These are phyloP conservation scores for Panthera leo DNA, from an alignment of 2,113 vertebrate genomes.

Conservation along the genomic window DNA sequence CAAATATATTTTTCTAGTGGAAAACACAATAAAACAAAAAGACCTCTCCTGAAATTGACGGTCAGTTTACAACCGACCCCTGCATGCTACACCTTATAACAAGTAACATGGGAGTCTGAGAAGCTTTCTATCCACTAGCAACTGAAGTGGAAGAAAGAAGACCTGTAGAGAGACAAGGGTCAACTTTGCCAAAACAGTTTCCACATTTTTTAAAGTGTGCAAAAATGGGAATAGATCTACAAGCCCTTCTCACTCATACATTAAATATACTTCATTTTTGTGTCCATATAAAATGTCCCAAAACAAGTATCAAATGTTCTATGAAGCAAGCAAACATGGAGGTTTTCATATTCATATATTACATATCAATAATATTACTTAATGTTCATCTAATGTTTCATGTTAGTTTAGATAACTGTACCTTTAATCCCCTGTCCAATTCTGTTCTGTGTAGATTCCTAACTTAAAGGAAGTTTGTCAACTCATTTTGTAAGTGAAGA, in stretches of 20 bases:
- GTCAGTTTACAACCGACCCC: background rate
- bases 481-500: conserved; percentile 24
- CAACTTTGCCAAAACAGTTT: background rate
- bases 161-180: background rate
- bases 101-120: background rate
- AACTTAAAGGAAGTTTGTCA: conserved; percentile 8
- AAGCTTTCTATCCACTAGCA: background rate
- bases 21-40: background rate
- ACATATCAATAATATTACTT: background rate
- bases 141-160: background rate
- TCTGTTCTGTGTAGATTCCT: background rate
- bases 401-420: background rate
- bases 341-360: background rate
- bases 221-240: background rate
- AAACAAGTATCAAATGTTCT: background rate
- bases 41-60: background rate
- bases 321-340: background rate
- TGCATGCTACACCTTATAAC: background rate
- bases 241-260: background rate
- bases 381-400: background rate
- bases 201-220: background rate
- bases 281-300: background rate
- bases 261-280: background rate
- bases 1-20: background rate
- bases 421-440: background rate